Conservation (phyloP, 2,888 invertebrate genomes). For the Ochlodes sylvanus region DNA sequence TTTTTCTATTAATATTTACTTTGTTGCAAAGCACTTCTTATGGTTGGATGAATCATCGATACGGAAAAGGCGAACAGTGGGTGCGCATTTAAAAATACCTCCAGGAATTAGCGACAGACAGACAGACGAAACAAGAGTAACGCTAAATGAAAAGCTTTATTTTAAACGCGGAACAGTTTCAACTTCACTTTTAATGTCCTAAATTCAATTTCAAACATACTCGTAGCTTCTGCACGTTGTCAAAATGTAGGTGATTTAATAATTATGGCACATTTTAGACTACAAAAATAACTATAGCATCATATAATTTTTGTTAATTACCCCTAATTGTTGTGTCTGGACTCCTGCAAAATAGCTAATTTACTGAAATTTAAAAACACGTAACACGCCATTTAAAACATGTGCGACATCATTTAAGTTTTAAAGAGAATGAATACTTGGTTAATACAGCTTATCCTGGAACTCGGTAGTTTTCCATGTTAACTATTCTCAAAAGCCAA, state of each 20-base stretch:
- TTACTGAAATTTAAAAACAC: conserved; percentile 4
- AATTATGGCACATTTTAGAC: not conserved
- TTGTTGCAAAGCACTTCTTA: not conserved
- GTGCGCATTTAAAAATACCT: conserved; percentile 20
- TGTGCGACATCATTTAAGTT: no score
- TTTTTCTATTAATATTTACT: not conserved
- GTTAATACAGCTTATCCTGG: no score
- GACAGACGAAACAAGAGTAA: conserved; percentile 21
- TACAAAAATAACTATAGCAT: conserved; percentile 2
- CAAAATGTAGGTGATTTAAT: not conserved
- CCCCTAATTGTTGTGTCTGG: not conserved
- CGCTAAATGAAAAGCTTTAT: conserved; percentile 25
- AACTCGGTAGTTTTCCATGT: no score
- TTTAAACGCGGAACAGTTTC: conserved; percentile 28
- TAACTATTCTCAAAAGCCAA: no score
- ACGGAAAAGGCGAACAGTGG: conserved; percentile 8
- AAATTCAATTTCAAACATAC: not conserved
- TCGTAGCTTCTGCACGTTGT: not conserved
- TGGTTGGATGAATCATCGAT: not conserved
- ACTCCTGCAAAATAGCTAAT: conserved; percentile 6
- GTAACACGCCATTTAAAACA: no score
- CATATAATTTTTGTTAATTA: not conserved
- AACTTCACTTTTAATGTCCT: not conserved
- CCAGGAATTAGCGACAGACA: conserved; percentile 28
- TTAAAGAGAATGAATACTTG: no score